phyloP scores from a whole-genome alignment of 2,888 invertebrate species.

The Hemicrepidius hirtus region DNA sequence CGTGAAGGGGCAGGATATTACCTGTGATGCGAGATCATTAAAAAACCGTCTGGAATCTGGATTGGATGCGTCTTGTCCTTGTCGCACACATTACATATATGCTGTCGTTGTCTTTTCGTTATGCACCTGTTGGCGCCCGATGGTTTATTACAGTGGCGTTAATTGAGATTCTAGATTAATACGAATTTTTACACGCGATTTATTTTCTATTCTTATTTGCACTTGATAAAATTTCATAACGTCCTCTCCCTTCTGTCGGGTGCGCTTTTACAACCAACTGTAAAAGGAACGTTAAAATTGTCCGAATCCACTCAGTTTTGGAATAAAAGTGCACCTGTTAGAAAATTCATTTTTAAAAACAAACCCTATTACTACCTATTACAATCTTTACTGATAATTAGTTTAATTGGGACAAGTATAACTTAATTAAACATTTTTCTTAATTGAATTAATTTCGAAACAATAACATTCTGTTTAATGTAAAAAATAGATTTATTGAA shows the following conservation, averaged over 20 bases:
- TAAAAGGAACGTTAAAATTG: not conserved
- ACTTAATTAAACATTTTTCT: constrained; percentile 7
- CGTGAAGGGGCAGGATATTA: constrained; percentile 66
- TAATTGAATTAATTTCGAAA: not conserved
- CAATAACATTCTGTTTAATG: not conserved
- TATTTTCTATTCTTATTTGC: constrained; percentile 59
- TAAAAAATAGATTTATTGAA: no score
- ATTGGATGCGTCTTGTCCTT: constrained; percentile 62
- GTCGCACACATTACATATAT: constrained; percentile 56
- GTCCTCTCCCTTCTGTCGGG: not conserved
- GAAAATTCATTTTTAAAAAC: not conserved
- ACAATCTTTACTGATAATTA: not conserved
- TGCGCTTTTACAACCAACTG: not conserved
- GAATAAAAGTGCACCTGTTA: not conserved
- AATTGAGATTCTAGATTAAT: constrained; percentile 65
- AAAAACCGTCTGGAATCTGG: constrained; percentile 69
- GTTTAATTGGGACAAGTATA: not conserved
- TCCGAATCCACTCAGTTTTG: not conserved
- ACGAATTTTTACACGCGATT: constrained; percentile 63
- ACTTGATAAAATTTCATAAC: constrained; percentile 21
- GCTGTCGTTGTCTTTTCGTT: constrained; percentile 60
- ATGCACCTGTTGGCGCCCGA: constrained; percentile 62
- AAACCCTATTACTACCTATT: not conserved
- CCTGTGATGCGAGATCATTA: constrained; percentile 65
- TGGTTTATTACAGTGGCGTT: constrained; percentile 65